These are phyloP conservation scores for Cheilosia grossa DNA, from an alignment of 2,888 invertebrate species.

Conservation along the genomic window DNA sequence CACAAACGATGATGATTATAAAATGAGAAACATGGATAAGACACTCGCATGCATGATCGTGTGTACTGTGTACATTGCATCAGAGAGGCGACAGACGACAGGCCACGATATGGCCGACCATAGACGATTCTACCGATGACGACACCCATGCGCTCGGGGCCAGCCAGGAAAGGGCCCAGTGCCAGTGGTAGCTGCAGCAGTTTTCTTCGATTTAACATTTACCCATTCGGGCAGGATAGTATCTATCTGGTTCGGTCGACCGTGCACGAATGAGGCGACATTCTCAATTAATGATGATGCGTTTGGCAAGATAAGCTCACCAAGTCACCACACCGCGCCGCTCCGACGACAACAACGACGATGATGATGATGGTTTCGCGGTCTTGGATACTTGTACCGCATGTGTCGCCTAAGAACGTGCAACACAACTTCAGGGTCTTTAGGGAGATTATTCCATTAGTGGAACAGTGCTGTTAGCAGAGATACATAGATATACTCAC, in stretches of 20 bases:
- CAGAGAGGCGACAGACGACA: conserved; percentile 30
- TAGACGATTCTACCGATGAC: conserved; percentile 53
- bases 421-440: conserved; percentile 67
- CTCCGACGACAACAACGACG: conserved; percentile 18
- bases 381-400: conserved; percentile 41
- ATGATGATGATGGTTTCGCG: conserved; percentile 45
- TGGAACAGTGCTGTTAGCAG: conserved; percentile 61
- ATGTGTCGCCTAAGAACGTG: conserved; percentile 64
- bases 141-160: conserved; percentile 54
- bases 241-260: conserved; percentile 70
- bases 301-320: conserved; percentile 69
- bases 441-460: conserved; percentile 75
- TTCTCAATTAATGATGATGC: conserved; percentile 75
- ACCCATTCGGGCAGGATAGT: conserved; percentile 42
- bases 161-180: conserved; percentile 38
- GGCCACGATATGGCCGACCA: conserved; percentile 28
- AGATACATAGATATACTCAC: conserved; percentile 59
- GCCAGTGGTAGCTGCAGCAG: conserved; percentile 26
- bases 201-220: conserved; percentile 65
- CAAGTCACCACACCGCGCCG: conserved; percentile 57
- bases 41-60: conserved; percentile 52
- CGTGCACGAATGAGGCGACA: conserved; percentile 73
- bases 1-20: conserved; percentile 73
- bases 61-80: conserved; percentile 21
- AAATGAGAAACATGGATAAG: conserved; percentile 71